phyloP scores from a whole-genome alignment of 2,888 invertebrate genomes.

The Cosmopolites sordidus region DNA sequence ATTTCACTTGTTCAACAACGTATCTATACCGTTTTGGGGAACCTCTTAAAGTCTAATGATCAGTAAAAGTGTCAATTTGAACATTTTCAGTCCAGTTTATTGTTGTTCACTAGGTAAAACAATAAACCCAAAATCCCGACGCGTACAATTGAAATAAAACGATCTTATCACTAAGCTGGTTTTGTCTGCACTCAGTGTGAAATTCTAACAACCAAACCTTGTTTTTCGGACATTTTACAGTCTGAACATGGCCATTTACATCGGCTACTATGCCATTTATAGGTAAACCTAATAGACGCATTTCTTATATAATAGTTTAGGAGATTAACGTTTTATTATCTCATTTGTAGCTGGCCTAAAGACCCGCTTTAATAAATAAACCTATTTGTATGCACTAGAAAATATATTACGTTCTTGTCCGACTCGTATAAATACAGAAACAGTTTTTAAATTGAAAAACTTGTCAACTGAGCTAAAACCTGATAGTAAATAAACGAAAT shows the following conservation, averaged over 20 bases:
- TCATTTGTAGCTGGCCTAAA: not conserved
- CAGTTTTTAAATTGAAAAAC: not conserved
- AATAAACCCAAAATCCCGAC: too few relatives aligned
- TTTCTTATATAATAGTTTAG: conserved; percentile 2
- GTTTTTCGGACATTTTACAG: not conserved
- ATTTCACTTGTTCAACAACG: too few relatives aligned
- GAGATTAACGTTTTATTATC: conserved; percentile 2
- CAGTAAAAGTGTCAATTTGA: too few relatives aligned
- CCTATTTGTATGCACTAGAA: not conserved
- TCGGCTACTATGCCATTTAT: not conserved
- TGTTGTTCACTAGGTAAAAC: too few relatives aligned
- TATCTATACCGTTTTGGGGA: too few relatives aligned
- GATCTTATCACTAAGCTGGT: too few relatives aligned
- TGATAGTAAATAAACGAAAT: not conserved
- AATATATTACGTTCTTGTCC: not conserved
- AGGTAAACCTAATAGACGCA: not conserved
- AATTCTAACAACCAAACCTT: not conserved
- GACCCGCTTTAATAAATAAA: not conserved
- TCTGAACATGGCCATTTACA: not conserved
- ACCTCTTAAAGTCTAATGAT: too few relatives aligned
- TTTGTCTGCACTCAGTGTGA: not conserved
- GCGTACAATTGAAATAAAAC: too few relatives aligned
- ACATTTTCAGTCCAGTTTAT: too few relatives aligned
- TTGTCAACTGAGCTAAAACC: not conserved
- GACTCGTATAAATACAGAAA: not conserved